Evolutionary conservation across 2,888 invertebrate genomes (phyloP).

Genomic region (Diarsia rubi): DNA sequence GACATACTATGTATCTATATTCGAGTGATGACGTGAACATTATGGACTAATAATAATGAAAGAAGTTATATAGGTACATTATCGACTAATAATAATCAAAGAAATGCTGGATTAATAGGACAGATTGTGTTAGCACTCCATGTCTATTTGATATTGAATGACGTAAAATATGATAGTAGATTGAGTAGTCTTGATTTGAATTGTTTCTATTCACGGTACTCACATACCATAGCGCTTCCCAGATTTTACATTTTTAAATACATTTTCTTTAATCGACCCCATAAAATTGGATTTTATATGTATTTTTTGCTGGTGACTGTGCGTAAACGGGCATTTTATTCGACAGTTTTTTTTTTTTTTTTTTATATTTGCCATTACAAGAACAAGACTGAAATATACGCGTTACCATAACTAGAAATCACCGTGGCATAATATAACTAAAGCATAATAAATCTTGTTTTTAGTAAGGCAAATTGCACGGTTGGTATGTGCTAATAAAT

Average conservation of each 20-base stretch:
- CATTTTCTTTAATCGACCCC: background rate
- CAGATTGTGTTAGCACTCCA: conserved; percentile 21
- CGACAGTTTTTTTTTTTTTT: conserved; percentile 38
- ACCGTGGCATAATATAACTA: conserved; percentile 36
- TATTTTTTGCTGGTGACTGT: conserved; percentile 26
- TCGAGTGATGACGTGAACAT: conserved; percentile 12
- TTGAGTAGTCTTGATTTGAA: conserved; percentile 30
- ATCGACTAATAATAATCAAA: conserved; percentile 37
- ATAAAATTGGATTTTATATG: conserved; percentile 23
- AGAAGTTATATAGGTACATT: conserved; percentile 31
- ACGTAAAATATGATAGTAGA: conserved; percentile 29
- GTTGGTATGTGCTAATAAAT: conserved; percentile 55
- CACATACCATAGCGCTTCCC: background rate
- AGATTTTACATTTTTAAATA: background rate
- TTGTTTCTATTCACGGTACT: conserved; percentile 24
- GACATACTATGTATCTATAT: background rate
- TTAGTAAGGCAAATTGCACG: conserved; percentile 63
- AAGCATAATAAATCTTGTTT: conserved; percentile 54
- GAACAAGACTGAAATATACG: conserved; percentile 50
- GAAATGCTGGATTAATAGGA: conserved; percentile 24
- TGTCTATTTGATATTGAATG: conserved; percentile 28
- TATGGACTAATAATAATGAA: conserved; percentile 30
- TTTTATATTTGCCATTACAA: conserved; percentile 51
- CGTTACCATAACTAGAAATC: conserved; percentile 59
- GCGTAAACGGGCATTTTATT: conserved; percentile 54